Conservation (phyloP, 1,140 invertebrate species). For the Galendromus occidentalis region DNA sequence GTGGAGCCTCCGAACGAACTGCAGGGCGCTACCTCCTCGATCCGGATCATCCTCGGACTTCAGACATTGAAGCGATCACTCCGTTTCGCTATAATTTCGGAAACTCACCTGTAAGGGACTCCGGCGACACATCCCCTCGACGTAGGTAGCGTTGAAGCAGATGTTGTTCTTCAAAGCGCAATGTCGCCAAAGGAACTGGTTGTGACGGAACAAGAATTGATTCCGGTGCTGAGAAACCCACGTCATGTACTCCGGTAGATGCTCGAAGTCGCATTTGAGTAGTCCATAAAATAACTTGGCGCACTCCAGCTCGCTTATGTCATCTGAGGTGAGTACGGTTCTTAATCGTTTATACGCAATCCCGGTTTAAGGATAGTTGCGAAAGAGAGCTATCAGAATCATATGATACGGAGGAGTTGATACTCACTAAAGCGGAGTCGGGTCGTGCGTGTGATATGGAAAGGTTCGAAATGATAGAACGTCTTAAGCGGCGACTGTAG, state of each 20-base stretch:
- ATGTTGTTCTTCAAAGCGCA: not conserved
- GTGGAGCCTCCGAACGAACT: not conserved
- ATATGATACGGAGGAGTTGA: not conserved
- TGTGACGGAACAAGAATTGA: not conserved
- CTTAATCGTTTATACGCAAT: too few relatives aligned
- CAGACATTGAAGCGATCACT: too few relatives aligned
- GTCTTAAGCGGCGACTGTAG: not conserved
- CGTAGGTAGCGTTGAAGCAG: not conserved
- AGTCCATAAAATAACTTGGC: not conserved
- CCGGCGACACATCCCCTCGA: not conserved
- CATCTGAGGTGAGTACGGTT: too few relatives aligned
- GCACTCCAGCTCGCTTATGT: not conserved
- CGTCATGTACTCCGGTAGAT: not conserved
- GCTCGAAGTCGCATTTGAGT: not conserved
- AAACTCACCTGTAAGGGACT: not conserved
- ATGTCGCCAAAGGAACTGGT: constrained; percentile 6
- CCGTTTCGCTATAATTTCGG: not conserved
- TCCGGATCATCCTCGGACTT: too few relatives aligned
- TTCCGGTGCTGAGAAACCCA: not conserved
- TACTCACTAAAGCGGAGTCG: not conserved
- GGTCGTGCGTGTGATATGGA: not conserved
- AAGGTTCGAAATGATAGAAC: constrained; percentile 6
- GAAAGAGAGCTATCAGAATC: not conserved
- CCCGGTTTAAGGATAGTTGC: not conserved
- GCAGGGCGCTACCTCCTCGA: not conserved